These are phyloP conservation scores for Grus americana DNA, from an alignment of 2,113 vertebrate species.

Conservation along the genomic window DNA sequence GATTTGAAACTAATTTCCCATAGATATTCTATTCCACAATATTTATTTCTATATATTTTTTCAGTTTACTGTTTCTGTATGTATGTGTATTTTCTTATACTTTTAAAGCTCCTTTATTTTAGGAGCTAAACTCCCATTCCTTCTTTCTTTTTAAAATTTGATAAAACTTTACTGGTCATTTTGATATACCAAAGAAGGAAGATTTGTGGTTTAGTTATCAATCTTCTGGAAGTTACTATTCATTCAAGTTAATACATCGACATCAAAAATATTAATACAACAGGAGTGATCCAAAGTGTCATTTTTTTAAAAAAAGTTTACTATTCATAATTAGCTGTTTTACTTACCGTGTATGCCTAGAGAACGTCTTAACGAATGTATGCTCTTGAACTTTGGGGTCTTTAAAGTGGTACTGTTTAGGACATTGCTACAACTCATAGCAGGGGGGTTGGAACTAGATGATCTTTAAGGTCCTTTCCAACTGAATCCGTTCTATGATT, in stretches of 20 bases:
- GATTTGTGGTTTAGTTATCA: background rate
- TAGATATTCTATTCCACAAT: background rate
- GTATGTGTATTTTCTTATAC: background rate
- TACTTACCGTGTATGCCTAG: background rate
- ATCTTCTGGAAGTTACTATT: background rate
- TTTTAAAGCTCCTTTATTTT: background rate
- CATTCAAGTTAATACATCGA: background rate
- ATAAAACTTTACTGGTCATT: background rate
- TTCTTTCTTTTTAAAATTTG: background rate
- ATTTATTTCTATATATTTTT: background rate
- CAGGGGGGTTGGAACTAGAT: too few relatives aligned
- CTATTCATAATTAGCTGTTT: background rate
- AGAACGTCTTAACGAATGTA: background rate
- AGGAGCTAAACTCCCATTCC: background rate
- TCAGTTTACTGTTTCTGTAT: background rate
- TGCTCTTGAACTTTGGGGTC: background rate
- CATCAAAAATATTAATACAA: background rate
- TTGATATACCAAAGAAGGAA: background rate
- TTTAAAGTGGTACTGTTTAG: background rate
- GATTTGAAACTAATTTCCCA: background rate
- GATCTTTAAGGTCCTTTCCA: too few relatives aligned
- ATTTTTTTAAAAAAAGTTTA: background rate
- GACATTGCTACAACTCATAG: background rate
- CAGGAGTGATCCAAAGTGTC: background rate
- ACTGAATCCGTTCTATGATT: too few relatives aligned